Evolutionary conservation across 2,888 invertebrate species (phyloP), one percentile per base, ranked within the genome.

Genomic region (Limnephilus marmoratus): DNA sequence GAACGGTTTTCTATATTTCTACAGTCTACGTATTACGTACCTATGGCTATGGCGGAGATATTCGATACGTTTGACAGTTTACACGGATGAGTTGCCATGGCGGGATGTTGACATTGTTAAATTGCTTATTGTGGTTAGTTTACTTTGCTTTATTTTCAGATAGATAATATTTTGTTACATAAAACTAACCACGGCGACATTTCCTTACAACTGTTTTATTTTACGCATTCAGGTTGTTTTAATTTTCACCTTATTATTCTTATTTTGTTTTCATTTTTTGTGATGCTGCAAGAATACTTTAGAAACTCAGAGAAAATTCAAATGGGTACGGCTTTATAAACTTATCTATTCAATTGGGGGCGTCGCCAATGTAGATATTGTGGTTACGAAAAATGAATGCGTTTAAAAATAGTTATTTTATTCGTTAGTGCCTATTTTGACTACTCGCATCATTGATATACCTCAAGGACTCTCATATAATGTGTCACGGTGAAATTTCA

Each of bases 21-120:
- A 49, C 49, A 49, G 49, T 49, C 13, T 45, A 45, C 45, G 3
- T 29, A 82, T 81, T 31, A 31, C 31, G 31, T 2, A 31, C 31
- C 1, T 2, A 31, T 81, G 82, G 3, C 29, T 82, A 2, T 34
- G 34, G 13, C 41, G 7, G 34, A 12, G 92, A 81, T 37, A 92
- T 91, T 87, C 85, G 92, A 92, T 92, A 88, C 90, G 49, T 68
- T 29, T 45, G 85, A 85, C 90, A 49, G 87, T 92, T 92, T 91
- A 92, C 91, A 91, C 88, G 92, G 91, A 91, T 91, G 92, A 92
- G 89, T 92, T 91, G 91, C 80, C 83, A 68, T 34, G 81, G 86
- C 68, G 90, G 91, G 92, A 91, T 92, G 92, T 92, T 92, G 91
- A 92, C 92, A 91, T 81, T 90, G 90, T 90, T 80, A 87, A 91